phyloP scores from a whole-genome alignment of 2,888 invertebrate genomes.

The Carabus problematicus region DNA sequence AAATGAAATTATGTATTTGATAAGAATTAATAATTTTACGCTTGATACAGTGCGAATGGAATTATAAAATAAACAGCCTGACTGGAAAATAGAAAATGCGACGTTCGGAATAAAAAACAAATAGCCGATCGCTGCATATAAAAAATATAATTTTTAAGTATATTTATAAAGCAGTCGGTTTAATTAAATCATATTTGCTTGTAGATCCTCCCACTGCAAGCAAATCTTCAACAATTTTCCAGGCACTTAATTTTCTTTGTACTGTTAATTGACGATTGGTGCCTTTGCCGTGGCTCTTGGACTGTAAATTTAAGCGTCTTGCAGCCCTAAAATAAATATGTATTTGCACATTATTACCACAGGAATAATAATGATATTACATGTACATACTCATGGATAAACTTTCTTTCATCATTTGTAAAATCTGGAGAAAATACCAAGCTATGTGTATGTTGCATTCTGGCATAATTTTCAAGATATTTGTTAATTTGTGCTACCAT shows the following conservation, averaged over 20 bases:
- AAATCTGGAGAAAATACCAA: not conserved
- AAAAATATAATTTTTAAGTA: not conserved
- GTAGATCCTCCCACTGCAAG: not conserved
- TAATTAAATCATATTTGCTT: not conserved
- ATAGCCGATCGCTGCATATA: too few relatives aligned
- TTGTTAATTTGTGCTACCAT: too few relatives aligned
- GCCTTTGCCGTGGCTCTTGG: not conserved
- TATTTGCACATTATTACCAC: not conserved
- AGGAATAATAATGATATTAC: not conserved
- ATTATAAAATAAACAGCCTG: too few relatives aligned
- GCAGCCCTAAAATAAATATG: too few relatives aligned
- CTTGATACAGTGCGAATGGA: too few relatives aligned
- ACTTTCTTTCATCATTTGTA: too few relatives aligned
- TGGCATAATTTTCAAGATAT: too few relatives aligned
- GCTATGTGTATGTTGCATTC: not conserved
- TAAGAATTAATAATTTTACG: too few relatives aligned
- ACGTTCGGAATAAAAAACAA: too few relatives aligned
- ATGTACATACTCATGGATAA: too few relatives aligned
- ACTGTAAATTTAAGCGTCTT: not conserved
- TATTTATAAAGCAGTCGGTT: not conserved
- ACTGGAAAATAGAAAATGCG: too few relatives aligned
- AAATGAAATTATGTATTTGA: too few relatives aligned
- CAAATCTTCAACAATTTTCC: conserved; percentile 1
- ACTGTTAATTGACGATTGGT: not conserved
- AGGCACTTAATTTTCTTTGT: not conserved